Percentiles rank a stretch among this genome's conserved stretches.
These are phyloP conservation scores for Silvanus unidentatus DNA, from an alignment of 2,888 invertebrate genomes.

Conservation along the genomic window DNA sequence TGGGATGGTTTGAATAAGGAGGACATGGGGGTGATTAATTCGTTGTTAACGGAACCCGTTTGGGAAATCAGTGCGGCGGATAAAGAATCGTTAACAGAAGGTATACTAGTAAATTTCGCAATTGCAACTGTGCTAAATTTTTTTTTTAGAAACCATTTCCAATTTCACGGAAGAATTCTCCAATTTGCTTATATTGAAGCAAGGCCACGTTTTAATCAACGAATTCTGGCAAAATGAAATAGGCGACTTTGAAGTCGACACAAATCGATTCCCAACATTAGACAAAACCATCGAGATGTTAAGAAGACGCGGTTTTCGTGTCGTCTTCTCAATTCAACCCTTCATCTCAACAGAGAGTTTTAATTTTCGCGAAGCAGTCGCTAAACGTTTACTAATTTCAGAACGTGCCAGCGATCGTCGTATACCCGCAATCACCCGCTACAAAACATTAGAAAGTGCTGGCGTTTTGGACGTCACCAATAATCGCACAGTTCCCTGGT, in stretches of 20 bases:
- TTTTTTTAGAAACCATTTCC: slow-evolving; percentile 54
- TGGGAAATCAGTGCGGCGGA: slow-evolving; percentile 76
- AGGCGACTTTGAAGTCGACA: slow-evolving; percentile 83
- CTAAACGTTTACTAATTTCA: slow-evolving; percentile 67
- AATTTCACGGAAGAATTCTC: slow-evolving; percentile 81
- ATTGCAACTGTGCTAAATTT: not conserved
- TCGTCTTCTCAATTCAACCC: slow-evolving; percentile 85
- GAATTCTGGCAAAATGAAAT: slow-evolving; percentile 80
- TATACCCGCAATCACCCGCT: slow-evolving; percentile 77
- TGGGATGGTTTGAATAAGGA: slow-evolving; percentile 80
- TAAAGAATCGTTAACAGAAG: slow-evolving; percentile 60
- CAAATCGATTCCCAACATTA: slow-evolving; percentile 67
- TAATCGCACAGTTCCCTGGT: slow-evolving; percentile 73
- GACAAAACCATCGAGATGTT: slow-evolving; percentile 74
- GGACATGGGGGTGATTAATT: slow-evolving; percentile 67
- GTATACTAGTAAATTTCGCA: slow-evolving; percentile 30
- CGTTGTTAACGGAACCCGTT: slow-evolving; percentile 74
- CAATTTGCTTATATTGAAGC: slow-evolving; percentile 64
- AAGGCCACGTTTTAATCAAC: slow-evolving; percentile 72
- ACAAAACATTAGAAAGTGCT: slow-evolving; percentile 74
- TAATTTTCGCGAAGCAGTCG: slow-evolving; percentile 75
- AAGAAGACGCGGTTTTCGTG: slow-evolving; percentile 76
- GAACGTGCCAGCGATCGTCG: slow-evolving; percentile 71
- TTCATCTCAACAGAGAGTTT: slow-evolving; percentile 81
- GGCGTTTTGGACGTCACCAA: slow-evolving; percentile 85